phyloP scores from a whole-genome alignment of 1,140 invertebrate genomes.

The Cherax quadricarinatus region DNA sequence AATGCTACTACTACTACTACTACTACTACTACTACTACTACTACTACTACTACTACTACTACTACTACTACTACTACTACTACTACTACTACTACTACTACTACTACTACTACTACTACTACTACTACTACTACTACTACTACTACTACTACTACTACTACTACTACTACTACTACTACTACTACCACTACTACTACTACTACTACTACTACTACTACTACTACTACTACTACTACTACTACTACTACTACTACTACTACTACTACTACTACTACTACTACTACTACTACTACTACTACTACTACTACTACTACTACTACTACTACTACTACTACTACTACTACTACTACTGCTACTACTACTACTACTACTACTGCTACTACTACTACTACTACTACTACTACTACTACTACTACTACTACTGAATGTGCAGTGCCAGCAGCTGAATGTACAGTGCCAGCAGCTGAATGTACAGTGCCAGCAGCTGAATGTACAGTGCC shows the following conservation, averaged over 20 bases:
- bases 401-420: constrained; percentile 42
- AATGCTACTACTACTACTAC: constrained; percentile 30
- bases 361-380: constrained; percentile 32
- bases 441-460: no score
- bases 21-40: constrained; percentile 47
- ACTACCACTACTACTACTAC: constrained; percentile 45
- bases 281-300: constrained; percentile 47
- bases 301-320: constrained; percentile 41
- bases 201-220: constrained; percentile 47
- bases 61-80: constrained; percentile 47
- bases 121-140: constrained; percentile 47
- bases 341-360: constrained; percentile 42
- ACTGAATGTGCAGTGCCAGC: no score
- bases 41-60: constrained; percentile 47
- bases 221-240: constrained; percentile 47
- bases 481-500: no score
- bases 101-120: constrained; percentile 47
- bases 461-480: no score
- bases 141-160: constrained; percentile 47
- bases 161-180: constrained; percentile 47
- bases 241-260: constrained; percentile 47
- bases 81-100: constrained; percentile 47
- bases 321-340: constrained; percentile 27
- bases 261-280: constrained; percentile 46
- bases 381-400: constrained; percentile 47